Evolutionary conservation across 1,140 invertebrate species (phyloP).

Genomic region (Brachionus sp.): DNA sequence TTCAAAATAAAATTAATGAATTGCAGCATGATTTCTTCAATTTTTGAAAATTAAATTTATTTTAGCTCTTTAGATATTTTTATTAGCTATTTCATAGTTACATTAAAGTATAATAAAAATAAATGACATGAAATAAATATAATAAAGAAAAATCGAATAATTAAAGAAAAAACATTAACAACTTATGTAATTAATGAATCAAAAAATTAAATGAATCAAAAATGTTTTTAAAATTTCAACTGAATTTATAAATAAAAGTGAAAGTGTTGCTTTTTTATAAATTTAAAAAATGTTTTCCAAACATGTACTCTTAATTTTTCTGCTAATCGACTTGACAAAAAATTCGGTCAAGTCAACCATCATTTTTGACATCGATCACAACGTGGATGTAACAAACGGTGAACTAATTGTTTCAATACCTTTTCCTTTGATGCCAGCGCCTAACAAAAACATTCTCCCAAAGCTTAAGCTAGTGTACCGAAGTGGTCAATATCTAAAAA

Average conservation of each 20-base stretch:
- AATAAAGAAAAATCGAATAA: not conserved
- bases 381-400: not conserved
- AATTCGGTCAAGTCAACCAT: not conserved
- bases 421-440: not conserved
- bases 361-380: slow-evolving; percentile 15
- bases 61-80: not conserved
- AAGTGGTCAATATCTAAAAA: slow-evolving; percentile 16
- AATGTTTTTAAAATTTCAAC: not conserved
- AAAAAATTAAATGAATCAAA: not conserved
- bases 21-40: not conserved
- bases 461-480: slow-evolving; percentile 8
- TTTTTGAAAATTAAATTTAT: slow-evolving; percentile 8
- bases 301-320: slow-evolving; percentile 4
- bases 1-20: not conserved
- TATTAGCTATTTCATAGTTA: not conserved
- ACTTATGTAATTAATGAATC: slow-evolving; percentile 3
- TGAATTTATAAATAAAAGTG: not conserved
- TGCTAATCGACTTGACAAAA: not conserved
- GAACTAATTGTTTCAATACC: not conserved
- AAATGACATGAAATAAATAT: not conserved
- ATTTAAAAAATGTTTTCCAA: not conserved
- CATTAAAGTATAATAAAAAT: slow-evolving; percentile 6
- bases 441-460: not conserved
- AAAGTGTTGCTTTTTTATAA: not conserved
- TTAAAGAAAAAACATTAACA: not conserved